phyloP scores from a whole-genome alignment of 2,113 vertebrate species.

The Furnarius figulus region DNA sequence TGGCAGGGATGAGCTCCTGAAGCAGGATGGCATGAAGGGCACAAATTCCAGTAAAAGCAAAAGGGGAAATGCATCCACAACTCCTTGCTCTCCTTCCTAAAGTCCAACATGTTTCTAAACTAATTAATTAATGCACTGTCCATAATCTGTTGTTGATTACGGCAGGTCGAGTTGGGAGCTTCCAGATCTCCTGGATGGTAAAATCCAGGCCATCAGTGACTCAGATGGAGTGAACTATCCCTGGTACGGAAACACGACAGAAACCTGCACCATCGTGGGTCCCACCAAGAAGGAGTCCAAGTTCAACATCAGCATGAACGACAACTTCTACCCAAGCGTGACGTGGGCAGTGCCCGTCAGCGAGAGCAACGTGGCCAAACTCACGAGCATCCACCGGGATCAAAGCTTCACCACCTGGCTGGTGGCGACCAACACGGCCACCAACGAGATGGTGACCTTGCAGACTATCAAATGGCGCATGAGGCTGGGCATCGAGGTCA shows the following conservation, averaged over 20 bases:
- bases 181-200: slow-evolving; percentile 87
- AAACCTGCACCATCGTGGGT: slow-evolving; percentile 92
- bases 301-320: slow-evolving; percentile 97
- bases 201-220: slow-evolving; percentile 94
- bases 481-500: slow-evolving; percentile 90
- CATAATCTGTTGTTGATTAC: background rate
- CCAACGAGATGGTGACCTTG: slow-evolving; percentile 86
- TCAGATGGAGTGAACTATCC: slow-evolving; percentile 97
- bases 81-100: background rate
- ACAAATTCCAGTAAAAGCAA: background rate
- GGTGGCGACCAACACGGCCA: slow-evolving; percentile 90
- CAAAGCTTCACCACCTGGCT: slow-evolving; percentile 99
- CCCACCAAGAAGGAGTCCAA: slow-evolving; percentile 91
- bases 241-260: slow-evolving; percentile 97
- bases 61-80: background rate
- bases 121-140: background rate
- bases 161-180: slow-evolving; percentile 98
- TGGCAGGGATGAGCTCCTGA: background rate
- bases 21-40: background rate
- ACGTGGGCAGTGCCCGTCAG: slow-evolving; percentile 96
- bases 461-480: slow-evolving; percentile 96
- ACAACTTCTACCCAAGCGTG: slow-evolving; percentile 99
- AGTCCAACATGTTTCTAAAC: background rate
- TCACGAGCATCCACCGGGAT: slow-evolving; percentile 91
- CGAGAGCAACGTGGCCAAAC: slow-evolving; percentile 90